Percentiles rank a stretch among this genome's conserved stretches.
Conservation (phyloP, 2,113 vertebrate species). For the Heliornis fulica region DNA sequence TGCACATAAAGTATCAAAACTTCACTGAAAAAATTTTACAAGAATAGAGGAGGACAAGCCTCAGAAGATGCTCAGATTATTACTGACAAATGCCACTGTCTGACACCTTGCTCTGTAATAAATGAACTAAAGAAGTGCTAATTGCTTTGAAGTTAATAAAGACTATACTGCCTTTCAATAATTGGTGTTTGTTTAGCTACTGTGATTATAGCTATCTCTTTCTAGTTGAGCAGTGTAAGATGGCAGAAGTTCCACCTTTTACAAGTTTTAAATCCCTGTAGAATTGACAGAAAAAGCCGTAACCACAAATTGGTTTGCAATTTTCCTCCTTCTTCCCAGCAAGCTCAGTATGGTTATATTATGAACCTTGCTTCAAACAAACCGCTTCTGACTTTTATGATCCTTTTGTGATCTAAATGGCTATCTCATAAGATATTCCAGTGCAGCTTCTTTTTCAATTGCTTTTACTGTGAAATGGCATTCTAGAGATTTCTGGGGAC, state of each 20-base stretch:
- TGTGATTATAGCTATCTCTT: conserved; percentile 60
- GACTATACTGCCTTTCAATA: conserved; percentile 72
- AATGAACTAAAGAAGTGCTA: conserved; percentile 59
- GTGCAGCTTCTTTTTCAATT: conserved; percentile 75
- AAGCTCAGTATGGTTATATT: conserved; percentile 75
- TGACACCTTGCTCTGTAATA: conserved; percentile 34
- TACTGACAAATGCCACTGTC: conserved; percentile 41
- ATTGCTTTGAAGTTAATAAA: conserved; percentile 73
- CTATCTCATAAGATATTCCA: conserved; percentile 80
- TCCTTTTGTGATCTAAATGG: conserved; percentile 83
- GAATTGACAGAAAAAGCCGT: conserved; percentile 77
- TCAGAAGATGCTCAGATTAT: conserved; percentile 19
- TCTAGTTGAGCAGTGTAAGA: conserved; percentile 60
- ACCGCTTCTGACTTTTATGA: conserved; percentile 81
- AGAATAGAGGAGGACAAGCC: background rate
- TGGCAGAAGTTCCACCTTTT: conserved; percentile 74
- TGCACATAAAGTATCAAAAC: background rate
- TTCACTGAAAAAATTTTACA: background rate
- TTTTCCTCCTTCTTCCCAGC: conserved; percentile 74
- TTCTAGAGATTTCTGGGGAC: conserved; percentile 77
- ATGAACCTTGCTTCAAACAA: conserved; percentile 79
- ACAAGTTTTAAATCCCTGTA: conserved; percentile 78
- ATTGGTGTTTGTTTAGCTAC: conserved; percentile 66
- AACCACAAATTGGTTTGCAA: conserved; percentile 81
- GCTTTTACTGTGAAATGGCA: conserved; percentile 78